A percentile compares a stretch with the other conserved stretches of the same genome.
These are phyloP conservation scores for Equus quagga DNA, from an alignment of 2,113 vertebrate species.

Conservation along the genomic window DNA sequence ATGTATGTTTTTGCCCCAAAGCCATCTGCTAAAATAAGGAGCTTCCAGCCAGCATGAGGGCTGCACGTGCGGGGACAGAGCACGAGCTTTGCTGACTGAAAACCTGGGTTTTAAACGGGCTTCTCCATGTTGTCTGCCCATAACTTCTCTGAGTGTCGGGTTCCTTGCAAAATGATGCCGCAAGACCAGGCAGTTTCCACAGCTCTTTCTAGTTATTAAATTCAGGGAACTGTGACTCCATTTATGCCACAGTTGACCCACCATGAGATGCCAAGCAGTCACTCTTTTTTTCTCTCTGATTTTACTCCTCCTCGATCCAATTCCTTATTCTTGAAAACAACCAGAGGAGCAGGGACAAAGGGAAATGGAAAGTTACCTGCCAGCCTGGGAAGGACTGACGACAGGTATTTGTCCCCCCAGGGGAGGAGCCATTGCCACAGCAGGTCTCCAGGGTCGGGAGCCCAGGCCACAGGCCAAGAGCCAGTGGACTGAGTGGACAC, in stretches of 20 bases:
- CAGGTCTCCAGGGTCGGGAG: background rate
- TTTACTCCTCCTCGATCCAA: background rate
- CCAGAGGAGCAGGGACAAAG: background rate
- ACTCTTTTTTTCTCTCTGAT: background rate
- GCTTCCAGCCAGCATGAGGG: background rate
- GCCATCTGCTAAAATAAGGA: background rate
- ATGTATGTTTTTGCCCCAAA: background rate
- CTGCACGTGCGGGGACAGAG: fast-evolving
- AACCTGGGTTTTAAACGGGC: background rate
- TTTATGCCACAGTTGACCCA: background rate
- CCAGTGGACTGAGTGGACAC: background rate
- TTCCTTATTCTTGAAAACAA: background rate
- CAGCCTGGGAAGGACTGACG: background rate
- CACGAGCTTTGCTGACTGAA: background rate
- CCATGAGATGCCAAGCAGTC: fast-evolving
- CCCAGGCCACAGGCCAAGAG: background rate
- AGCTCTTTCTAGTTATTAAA: background rate
- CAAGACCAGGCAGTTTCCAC: background rate
- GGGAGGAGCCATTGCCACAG: background rate
- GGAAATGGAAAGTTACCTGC: background rate
- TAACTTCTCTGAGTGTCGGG: fast-evolving
- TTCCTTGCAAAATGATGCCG: background rate
- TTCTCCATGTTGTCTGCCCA: background rate
- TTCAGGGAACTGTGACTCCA: background rate
- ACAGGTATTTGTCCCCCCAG: background rate